Base-by-base conservation (phyloP, 64 coral and sea anemone genomes). In the Trachythela sp. region DNA sequence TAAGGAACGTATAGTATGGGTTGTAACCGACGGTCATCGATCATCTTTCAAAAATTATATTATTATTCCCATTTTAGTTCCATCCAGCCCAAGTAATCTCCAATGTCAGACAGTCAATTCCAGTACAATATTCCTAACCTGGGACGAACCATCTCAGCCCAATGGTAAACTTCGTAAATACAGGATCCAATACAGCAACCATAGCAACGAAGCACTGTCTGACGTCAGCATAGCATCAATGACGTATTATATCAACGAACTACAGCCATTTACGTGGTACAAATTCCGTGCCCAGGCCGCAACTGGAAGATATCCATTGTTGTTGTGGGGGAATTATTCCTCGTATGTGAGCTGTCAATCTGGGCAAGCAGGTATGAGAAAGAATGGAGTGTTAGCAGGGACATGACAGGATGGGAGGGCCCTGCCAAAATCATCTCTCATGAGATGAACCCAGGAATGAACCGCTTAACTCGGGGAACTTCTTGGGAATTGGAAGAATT, bases 311-410 rank as follows among this genome's bases (percentile, higher is more conserved):
- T 80, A 40, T 35, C 40, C 75, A 8, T 24, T 83, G 45, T 15
- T 33, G 70, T 41, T 42, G 22, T 99, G 95, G 95, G 95, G 95
- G 27, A 99, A 99, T 70, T 94, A 80, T 89, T 91, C 95, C 10
- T 39, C 72, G 11, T 48, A 50, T 76, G 87, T 72, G 33, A 72
- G 85, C 34, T 80, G 13, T 39, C 92, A 68, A 34, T 94, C 95
- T 3, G 88, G 45, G 1, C 88, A 99, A 88, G 68, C 93, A 94
- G 93, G 95, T 99, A 51, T 52, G 85, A 54, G n/a, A 34, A n/a
- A 29, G 27, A 39, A 52, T 9, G 4, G 0, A 59, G 67, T 13
- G 22, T 59, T 49, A 22, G 30, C 35, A 15, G 48, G 14, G 30
- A n/a, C n/a, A n/a, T n/a, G n/a, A n/a, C n/a, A n/a, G n/a, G n/a